Base-by-base conservation (phyloP, 2,888 invertebrate species). In the Drosophila phalerata region DNA sequence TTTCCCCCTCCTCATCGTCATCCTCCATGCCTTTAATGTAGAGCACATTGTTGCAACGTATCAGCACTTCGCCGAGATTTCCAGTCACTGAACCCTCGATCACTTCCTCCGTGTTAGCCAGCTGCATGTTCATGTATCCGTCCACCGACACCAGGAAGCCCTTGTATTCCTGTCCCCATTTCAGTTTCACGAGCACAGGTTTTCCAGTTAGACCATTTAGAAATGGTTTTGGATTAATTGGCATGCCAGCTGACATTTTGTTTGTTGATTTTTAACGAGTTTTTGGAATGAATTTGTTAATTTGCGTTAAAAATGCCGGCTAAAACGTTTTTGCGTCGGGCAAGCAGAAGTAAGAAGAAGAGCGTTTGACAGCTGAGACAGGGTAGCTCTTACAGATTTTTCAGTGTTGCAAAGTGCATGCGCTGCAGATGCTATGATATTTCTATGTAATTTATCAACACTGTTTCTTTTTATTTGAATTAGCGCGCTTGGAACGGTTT, bases 161-260 rank as follows among this genome's bases (percentile, higher is more conserved):
- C 94, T 98, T 98, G 93, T 99, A 99, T 93, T 99, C 99, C 93
- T 99, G 99, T 32, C 99, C 99, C 99, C 99, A 99, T 92, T 99
- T 99, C 71, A 99, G 94, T 93, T 99, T 99, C 2, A 99, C 98
- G 92, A 99, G 95, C 42, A 99, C 98, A 43, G 98, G 96, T 93
- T 99, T 99, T 15, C 99, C 99, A 1, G 99, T 99, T 51, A 99
- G 94, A 91, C 97, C 97, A 94, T 99, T 99, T 60, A 99, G 94
- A 93, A 99, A 99, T 72, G 99, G 99, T 94, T 99, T 99, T 5
- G 99, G 99, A 93, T 99, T 99, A 91, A 99, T 97, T 83, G 98
- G 98, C 97, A 98, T 97, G 93, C 97, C 95, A 92, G 96, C 95
- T 91, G 96, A 92, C 92, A 92, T 92, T 67, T 56, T 90, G 75